Percentiles rank a stretch among this genome's conserved stretches.
phyloP scores from a whole-genome alignment of 2,113 vertebrate species.

The Cepphus grylle region DNA sequence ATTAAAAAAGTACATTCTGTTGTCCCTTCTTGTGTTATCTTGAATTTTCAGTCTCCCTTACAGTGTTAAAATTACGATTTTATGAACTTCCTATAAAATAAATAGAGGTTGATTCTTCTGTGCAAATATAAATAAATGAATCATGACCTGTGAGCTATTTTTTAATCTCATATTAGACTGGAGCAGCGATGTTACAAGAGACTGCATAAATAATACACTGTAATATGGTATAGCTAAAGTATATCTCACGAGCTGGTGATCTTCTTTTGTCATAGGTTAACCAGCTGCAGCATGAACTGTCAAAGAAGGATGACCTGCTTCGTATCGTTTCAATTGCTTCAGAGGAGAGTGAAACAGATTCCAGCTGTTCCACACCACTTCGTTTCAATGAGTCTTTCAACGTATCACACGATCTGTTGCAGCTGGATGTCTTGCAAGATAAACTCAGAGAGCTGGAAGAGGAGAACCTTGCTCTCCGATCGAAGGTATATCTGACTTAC shows the following conservation, averaged over 20 bases:
- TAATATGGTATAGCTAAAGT: neutral
- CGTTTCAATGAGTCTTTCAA: constrained; percentile 74
- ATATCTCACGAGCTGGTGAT: neutral
- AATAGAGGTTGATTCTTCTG: neutral
- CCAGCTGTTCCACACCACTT: constrained; percentile 87
- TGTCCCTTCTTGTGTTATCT: neutral
- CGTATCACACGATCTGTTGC: constrained; percentile 76
- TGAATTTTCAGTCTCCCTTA: neutral
- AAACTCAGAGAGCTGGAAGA: constrained; percentile 95
- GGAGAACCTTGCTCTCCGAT: constrained; percentile 88
- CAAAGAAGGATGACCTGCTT: constrained; percentile 94
- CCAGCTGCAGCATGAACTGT: constrained; percentile 93
- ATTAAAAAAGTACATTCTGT: neutral
- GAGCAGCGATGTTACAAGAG: neutral
- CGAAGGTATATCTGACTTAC: constrained; percentile 72
- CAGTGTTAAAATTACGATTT: neutral
- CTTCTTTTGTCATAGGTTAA: constrained; percentile 79
- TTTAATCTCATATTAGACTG: neutral
- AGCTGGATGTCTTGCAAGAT: constrained; percentile 87
- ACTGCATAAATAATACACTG: neutral
- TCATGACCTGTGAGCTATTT: neutral
- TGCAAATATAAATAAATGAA: neutral
- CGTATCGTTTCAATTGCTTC: constrained; percentile 90
- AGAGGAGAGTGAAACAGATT: constrained; percentile 93
- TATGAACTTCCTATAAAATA: neutral